phyloP scores from a whole-genome alignment of 2,888 invertebrate genomes.

The Lasioglossum oenotherae region DNA sequence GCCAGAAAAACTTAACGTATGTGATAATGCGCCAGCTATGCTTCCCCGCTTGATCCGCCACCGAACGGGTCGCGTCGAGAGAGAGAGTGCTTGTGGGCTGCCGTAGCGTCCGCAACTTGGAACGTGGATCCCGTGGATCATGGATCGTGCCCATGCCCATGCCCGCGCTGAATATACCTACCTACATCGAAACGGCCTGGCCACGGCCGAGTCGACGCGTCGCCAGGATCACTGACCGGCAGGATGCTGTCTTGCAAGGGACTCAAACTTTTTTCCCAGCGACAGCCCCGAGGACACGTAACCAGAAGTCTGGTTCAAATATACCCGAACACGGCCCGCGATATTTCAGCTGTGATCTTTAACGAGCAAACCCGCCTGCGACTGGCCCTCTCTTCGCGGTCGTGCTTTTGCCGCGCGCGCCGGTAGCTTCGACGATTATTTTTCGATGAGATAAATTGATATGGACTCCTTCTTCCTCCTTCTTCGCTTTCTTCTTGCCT shows the following conservation, averaged over 20 bases:
- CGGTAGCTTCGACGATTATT: conserved; percentile 26
- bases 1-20: conserved; percentile 76
- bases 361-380: conserved; percentile 43
- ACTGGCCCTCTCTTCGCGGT: background rate
- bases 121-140: conserved; percentile 44
- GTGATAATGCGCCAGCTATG: conserved; percentile 78
- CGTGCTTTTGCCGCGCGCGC: conserved; percentile 17
- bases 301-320: conserved; percentile 60
- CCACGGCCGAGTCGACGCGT: conserved; percentile 43
- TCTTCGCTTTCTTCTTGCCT: background rate
- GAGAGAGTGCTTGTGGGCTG: background rate
- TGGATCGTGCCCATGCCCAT: conserved; percentile 36
- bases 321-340: conserved; percentile 52
- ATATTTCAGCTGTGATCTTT: conserved; percentile 60
- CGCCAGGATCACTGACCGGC: conserved; percentile 69
- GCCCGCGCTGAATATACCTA: conserved; percentile 60
- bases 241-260: conserved; percentile 68
- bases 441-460: conserved; percentile 43
- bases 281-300: conserved; percentile 68
- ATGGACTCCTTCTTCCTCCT: conserved; percentile 20
- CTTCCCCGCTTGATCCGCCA: conserved; percentile 29
- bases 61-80: background rate
- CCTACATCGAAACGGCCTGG: conserved; percentile 61
- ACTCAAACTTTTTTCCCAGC: conserved; percentile 67
- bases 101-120: background rate